Conservation (phyloP, 2,797 vertebrate genomes). For the Sebastes umbrosus region DNA sequence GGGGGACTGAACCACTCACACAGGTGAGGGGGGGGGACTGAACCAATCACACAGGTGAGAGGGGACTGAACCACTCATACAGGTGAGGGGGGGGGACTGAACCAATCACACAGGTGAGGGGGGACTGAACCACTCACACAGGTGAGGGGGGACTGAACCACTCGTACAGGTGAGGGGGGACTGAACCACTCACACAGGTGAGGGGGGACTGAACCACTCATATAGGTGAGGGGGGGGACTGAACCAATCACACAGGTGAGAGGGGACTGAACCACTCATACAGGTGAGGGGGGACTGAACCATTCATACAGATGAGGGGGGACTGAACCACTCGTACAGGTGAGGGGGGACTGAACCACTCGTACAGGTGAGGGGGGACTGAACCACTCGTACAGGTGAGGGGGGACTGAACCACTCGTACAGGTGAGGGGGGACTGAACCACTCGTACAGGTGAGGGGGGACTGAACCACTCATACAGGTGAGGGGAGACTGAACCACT, state of each 20-base stretch:
- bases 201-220: not conserved
- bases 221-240: not conserved
- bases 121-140: not conserved
- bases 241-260: not conserved
- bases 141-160: not conserved
- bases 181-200: not conserved
- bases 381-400: not conserved
- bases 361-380: not conserved
- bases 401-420: not conserved
- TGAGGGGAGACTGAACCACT: not conserved
- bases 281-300: constrained; percentile 46
- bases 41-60: not conserved
- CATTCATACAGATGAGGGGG: not conserved
- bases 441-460: no score
- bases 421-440: no score
- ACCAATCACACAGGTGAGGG: not conserved
- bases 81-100: not conserved
- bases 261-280: not conserved
- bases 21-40: not conserved
- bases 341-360: not conserved
- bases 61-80: constrained; percentile 63
- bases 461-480: not conserved
- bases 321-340: not conserved
- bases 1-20: not conserved
- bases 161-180: no score